A percentile compares a stretch with the other conserved stretches of the same genome.
Evolutionary conservation across 2,113 vertebrate species (phyloP).

Genomic region (Heterotis niloticus): DNA sequence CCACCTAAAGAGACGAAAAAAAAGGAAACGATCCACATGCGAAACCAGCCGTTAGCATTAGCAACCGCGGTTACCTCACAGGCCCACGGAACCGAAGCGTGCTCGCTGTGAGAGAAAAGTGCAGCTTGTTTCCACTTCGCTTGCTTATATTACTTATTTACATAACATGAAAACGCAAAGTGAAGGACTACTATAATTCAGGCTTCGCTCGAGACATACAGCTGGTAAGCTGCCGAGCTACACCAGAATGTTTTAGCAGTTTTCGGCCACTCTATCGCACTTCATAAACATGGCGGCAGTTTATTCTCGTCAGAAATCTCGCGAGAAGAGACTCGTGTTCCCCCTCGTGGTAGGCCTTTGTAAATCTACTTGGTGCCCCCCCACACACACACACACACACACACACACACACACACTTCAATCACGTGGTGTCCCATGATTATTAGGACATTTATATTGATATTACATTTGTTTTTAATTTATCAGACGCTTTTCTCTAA

Average conservation of each 20-base stretch:
- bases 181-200: background rate
- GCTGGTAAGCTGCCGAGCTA: background rate
- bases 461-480: too few relatives aligned
- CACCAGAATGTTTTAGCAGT: constrained; percentile 11
- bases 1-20: background rate
- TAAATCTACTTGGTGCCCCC: too few relatives aligned
- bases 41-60: background rate
- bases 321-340: constrained; percentile 38
- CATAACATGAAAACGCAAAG: too few relatives aligned
- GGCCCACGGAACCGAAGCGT: constrained; percentile 13
- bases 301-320: constrained; percentile 46
- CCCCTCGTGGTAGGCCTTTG: too few relatives aligned
- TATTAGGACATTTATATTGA: too few relatives aligned
- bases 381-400: too few relatives aligned
- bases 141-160: background rate
- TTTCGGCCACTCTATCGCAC: constrained; percentile 17
- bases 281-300: constrained; percentile 61
- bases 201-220: background rate
- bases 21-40: background rate
- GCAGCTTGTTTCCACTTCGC: background rate
- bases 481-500: too few relatives aligned
- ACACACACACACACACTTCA: too few relatives aligned
- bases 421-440: too few relatives aligned
- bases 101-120: constrained; percentile 2
- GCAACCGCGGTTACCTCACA: background rate